Evolutionary conservation across 1,140 invertebrate genomes (phyloP).

Genomic region (Conus betulinus): DNA sequence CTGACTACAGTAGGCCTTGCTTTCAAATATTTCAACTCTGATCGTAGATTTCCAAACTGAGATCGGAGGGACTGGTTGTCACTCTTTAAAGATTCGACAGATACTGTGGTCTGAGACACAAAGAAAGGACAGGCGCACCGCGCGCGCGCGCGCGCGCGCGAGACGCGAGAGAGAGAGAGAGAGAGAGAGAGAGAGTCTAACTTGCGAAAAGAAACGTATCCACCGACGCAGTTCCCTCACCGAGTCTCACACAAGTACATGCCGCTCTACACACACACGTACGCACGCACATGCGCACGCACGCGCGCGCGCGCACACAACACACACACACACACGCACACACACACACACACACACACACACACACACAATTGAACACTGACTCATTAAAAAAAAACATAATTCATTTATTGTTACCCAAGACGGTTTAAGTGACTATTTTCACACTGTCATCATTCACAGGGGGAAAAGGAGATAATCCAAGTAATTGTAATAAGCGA

Average conservation of each 20-base stretch:
- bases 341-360: constrained; percentile 20
- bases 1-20: too few species aligned
- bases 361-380: not conserved
- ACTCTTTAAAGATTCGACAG: too few species aligned
- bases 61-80: too few species aligned
- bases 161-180: too few species aligned
- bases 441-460: not conserved
- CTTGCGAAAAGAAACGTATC: not conserved
- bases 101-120: too few species aligned
- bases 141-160: too few species aligned
- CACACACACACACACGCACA: not conserved
- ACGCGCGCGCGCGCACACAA: not conserved
- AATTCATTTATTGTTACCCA: not conserved
- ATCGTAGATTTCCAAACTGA: too few species aligned
- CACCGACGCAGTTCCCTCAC: not conserved
- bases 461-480: too few species aligned
- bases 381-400: not conserved
- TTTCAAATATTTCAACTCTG: too few species aligned
- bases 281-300: not conserved
- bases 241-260: not conserved
- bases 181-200: not conserved
- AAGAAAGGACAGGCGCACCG: too few species aligned
- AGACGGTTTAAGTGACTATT: not conserved
- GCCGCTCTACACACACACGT: not conserved
- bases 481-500: too few species aligned